A percentile compares a stretch with the other conserved stretches of the same genome.
Conservation (phyloP, 2,888 invertebrate genomes). For the Cyclophora albipunctata region DNA sequence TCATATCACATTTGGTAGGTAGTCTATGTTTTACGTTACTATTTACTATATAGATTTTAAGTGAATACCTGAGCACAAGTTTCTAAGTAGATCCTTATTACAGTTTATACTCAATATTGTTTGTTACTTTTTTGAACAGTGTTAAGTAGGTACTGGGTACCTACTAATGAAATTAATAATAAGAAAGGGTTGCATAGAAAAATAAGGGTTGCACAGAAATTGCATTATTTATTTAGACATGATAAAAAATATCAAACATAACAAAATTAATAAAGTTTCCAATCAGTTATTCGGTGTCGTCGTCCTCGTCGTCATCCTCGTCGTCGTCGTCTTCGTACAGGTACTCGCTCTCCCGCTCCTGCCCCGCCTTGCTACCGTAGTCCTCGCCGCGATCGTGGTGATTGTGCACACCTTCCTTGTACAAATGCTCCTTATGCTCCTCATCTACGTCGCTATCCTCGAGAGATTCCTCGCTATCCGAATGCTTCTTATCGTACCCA, state of each 20-base stretch:
- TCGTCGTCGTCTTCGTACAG: constrained; percentile 52
- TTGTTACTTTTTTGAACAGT: too few relatives aligned
- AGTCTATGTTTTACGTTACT: too few relatives aligned
- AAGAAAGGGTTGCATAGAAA: too few relatives aligned
- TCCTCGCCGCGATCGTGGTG: constrained; percentile 72
- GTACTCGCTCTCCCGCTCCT: constrained; percentile 61
- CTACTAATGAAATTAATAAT: too few relatives aligned
- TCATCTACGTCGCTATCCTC: constrained; percentile 75
- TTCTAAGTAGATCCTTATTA: too few relatives aligned
- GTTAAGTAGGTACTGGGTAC: too few relatives aligned
- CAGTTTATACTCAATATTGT: too few relatives aligned
- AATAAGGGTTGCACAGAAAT: constrained; percentile 3
- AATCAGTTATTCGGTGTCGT: constrained; percentile 28
- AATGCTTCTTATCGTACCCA: constrained; percentile 65
- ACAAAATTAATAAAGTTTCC: constrained; percentile 50
- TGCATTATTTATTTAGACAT: constrained; percentile 36
- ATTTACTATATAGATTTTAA: too few relatives aligned
- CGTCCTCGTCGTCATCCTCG: constrained; percentile 38
- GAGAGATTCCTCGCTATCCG: constrained; percentile 73
- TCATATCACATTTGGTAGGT: too few relatives aligned
- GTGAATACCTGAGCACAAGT: too few relatives aligned
- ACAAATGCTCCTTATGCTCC: constrained; percentile 71
- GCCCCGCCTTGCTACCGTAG: constrained; percentile 71
- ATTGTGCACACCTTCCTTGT: constrained; percentile 72
- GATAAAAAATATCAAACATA: constrained; percentile 63